Conservation (phyloP, 2,113 vertebrate species). For the Perca fluviatilis region DNA sequence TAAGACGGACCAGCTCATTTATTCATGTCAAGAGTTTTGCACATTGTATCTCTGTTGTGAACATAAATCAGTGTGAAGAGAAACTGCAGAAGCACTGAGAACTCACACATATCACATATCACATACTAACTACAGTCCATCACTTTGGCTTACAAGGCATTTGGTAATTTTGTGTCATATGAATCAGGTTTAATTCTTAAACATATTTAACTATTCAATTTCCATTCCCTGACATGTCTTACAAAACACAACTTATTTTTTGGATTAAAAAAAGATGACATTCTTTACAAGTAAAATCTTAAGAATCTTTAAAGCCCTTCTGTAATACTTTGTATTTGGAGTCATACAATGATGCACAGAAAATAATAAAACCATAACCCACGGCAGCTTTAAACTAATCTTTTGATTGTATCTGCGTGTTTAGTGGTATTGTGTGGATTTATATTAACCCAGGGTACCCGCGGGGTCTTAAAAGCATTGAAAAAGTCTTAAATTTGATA, state of each 20-base stretch:
- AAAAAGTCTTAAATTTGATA: too few relatives aligned
- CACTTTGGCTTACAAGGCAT: conserved; percentile 30
- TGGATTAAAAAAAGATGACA: conserved; percentile 3
- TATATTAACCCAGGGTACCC: too few relatives aligned
- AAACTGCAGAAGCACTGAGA: background rate
- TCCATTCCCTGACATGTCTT: background rate
- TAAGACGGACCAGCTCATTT: background rate
- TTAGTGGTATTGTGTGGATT: background rate
- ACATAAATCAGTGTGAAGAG: background rate
- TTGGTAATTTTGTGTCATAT: conserved; percentile 12
- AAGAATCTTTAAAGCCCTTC: conserved; percentile 3
- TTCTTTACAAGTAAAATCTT: conserved; percentile 6
- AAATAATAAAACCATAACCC: background rate
- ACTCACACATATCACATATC: background rate
- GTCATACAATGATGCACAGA: background rate
- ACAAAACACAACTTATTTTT: background rate
- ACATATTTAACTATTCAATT: background rate
- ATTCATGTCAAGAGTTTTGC: background rate
- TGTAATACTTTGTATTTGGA: conserved; percentile 7
- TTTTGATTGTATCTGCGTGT: background rate
- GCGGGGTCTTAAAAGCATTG: too few relatives aligned
- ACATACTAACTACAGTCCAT: background rate
- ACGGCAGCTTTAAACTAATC: background rate
- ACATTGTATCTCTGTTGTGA: background rate
- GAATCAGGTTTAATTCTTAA: background rate